Evolutionary conservation across 2,888 invertebrate genomes (phyloP), one percentile per base, ranked within the genome.

Genomic region (Drosophila nr. perissopoda): DNA sequence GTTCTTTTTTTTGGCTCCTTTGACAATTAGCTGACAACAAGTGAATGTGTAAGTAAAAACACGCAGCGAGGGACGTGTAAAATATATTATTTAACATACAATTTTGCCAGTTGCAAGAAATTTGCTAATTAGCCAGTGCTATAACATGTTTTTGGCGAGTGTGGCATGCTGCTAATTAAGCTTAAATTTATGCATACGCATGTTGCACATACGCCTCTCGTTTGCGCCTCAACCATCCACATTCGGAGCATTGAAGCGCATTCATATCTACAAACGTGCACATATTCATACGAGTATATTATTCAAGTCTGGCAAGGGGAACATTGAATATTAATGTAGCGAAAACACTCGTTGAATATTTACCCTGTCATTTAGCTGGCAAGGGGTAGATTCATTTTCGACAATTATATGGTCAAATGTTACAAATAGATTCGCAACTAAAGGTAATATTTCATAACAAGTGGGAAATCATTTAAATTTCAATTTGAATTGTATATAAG

Each of bases 151-250:
- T 65, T 25, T 48, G 5, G 54, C 27, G 48, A 27, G 70, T 56
- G 60, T 57, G 33, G 45, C 52, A 31, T 40, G 57, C 33, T 75
- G 80, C 80, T 85, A 86, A 86, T 86, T 86, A 87, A 85, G 85
- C 81, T 80, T 83, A 68, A 89, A 87, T 89, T 87, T 86, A 89
- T 89, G 89, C 88, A 82, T 78, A 80, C 80, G 87, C 90, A 87
- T 85, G 89, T 87, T 89, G 78, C 85, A 74, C 73, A 86, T 76
- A 85, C 87, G 89, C 88, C 87, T 71, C 82, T 71, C 82, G 78
- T 74, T 84, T 60, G 71, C 72, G 51, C 25, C 45, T 27, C 65
- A 73, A 69, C 70, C 59, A 71, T 66, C 69, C 63, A 70, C 78
- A 51, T 61, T 51, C 48, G 31, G 63, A 45, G 63, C 69, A 77